phyloP scores from a whole-genome alignment of 2,113 vertebrate genomes.

The Sigmodon hispidus region DNA sequence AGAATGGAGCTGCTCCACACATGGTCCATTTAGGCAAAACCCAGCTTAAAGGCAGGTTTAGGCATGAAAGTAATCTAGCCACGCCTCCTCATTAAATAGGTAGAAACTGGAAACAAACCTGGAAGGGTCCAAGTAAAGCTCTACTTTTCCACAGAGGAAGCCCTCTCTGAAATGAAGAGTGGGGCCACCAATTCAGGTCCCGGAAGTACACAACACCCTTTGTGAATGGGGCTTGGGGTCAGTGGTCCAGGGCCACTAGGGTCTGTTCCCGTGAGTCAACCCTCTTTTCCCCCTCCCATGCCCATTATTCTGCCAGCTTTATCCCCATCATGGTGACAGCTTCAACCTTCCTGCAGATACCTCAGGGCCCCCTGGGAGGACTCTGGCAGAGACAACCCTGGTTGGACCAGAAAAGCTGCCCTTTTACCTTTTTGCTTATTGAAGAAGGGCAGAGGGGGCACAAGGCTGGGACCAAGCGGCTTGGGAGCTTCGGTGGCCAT shows the following conservation, averaged over 20 bases:
- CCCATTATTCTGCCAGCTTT: neutral
- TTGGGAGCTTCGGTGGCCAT: constrained; percentile 69
- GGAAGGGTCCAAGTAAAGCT: neutral
- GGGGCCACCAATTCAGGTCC: neutral
- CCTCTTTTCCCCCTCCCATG: neutral
- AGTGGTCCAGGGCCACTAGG: neutral
- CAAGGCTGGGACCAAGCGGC: constrained; percentile 61
- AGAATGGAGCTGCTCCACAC: neutral
- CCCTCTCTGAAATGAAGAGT: neutral
- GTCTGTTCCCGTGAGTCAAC: neutral
- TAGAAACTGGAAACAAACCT: neutral
- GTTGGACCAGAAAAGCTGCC: neutral
- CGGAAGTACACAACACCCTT: neutral
- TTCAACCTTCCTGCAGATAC: neutral
- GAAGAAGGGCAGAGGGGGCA: constrained; percentile 80
- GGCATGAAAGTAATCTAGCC: neutral
- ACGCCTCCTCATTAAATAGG: neutral
- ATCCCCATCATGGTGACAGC: neutral
- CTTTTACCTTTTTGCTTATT: constrained; percentile 92
- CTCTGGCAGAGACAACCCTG: neutral
- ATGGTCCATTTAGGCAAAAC: neutral
- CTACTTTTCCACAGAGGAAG: neutral
- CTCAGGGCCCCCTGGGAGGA: neutral
- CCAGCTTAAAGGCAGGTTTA: neutral
- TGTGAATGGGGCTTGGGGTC: neutral